These are phyloP conservation scores for Oithona nana DNA, from an alignment of 2,888 invertebrate species.

Conservation along the genomic window DNA sequence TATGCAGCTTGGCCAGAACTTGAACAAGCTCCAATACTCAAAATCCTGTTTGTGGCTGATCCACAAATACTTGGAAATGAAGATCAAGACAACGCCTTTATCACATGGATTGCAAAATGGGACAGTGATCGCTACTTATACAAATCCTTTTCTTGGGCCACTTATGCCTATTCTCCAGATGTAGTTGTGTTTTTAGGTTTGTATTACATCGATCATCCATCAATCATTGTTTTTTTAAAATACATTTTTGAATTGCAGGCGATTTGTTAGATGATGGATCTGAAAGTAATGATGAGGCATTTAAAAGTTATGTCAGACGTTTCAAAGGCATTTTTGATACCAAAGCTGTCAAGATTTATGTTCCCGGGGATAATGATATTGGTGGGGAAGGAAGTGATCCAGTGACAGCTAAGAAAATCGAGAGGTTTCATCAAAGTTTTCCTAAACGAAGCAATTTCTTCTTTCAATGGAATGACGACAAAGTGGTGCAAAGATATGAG, in stretches of 20 bases:
- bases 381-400: slow-evolving; percentile 67
- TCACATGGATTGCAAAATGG: slow-evolving; percentile 51
- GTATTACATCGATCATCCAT: too few relatives aligned
- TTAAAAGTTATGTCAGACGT: neutral
- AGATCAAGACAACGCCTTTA: slow-evolving; percentile 43
- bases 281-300: neutral
- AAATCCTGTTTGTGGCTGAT: slow-evolving; percentile 59
- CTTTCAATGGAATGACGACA: neutral
- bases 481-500: neutral
- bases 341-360: slow-evolving; percentile 38
- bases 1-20: neutral
- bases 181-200: slow-evolving; percentile 65
- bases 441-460: slow-evolving; percentile 27
- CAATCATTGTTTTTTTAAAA: too few relatives aligned
- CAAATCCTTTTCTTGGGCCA: slow-evolving; percentile 53
- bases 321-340: slow-evolving; percentile 17
- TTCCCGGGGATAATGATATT: slow-evolving; percentile 93
- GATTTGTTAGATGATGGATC: slow-evolving; percentile 69
- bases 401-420: slow-evolving; percentile 45
- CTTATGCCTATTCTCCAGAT: slow-evolving; percentile 53
- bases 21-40: slow-evolving; percentile 21
- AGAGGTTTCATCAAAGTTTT: slow-evolving; percentile 53
- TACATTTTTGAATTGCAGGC: too few relatives aligned
- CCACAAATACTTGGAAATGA: slow-evolving; percentile 74
- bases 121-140: slow-evolving; percentile 70